Percentiles rank a stretch among this genome's conserved stretches.
phyloP scores from a whole-genome alignment of 2,888 invertebrate species.

The Cephalotes varians region DNA sequence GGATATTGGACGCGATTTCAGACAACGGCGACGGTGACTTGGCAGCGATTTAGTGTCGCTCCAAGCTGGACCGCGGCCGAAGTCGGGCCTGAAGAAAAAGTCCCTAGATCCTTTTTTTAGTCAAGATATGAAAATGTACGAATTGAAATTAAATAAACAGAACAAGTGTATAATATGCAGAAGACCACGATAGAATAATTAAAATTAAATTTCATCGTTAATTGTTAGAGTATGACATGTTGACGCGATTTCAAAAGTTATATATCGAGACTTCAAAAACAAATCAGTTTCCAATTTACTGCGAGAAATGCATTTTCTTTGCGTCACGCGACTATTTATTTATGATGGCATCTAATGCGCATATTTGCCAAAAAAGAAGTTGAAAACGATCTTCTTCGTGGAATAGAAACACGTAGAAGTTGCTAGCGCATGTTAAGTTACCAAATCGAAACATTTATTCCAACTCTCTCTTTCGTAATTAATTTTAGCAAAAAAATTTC shows the following conservation, averaged over 20 bases:
- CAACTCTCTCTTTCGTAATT: neutral
- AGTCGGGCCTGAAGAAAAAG: neutral
- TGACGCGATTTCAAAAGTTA: neutral
- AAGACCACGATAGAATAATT: neutral
- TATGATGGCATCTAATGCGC: neutral
- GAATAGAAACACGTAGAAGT: slow-evolving; percentile 1
- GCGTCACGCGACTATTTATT: slow-evolving; percentile 11
- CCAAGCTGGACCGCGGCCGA: neutral
- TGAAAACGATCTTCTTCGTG: neutral
- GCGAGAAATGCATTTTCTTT: slow-evolving; percentile 9
- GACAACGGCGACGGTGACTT: neutral
- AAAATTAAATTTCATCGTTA: neutral
- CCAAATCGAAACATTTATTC: neutral
- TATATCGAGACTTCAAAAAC: neutral
- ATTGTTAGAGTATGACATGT: neutral
- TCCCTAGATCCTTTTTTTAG: neutral
- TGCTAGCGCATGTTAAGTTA: neutral
- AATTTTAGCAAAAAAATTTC: neutral
- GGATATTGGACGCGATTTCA: slow-evolving; percentile 24
- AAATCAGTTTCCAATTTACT: neutral
- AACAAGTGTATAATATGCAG: neutral
- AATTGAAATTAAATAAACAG: neutral
- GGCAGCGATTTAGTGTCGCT: neutral
- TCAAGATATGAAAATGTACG: too few species aligned
- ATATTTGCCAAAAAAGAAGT: slow-evolving; percentile 3